Percentiles rank a stretch among this genome's conserved stretches.
Conservation (phyloP, 2,888 invertebrate species). For the Plagodis pulveraria region DNA sequence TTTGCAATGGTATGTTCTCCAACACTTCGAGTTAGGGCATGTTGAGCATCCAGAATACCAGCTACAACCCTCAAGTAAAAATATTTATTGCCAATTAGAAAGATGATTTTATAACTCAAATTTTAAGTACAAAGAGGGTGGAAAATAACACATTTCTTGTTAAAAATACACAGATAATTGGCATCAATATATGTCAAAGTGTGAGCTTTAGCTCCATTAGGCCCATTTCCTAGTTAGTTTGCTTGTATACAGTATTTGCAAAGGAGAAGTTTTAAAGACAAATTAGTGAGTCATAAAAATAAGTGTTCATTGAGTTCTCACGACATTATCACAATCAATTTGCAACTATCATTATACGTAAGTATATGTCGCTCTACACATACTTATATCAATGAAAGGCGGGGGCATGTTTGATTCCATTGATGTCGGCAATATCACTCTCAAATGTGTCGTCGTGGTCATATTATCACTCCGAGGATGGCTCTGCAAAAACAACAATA, state of each 20-base stretch:
- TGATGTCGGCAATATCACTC: slow-evolving; percentile 70
- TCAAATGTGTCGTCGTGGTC: slow-evolving; percentile 65
- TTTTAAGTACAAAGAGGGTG: too few species aligned
- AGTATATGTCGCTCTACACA: slow-evolving; percentile 38
- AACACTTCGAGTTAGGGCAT: too few species aligned
- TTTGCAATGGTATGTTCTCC: too few species aligned
- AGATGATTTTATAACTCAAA: too few species aligned
- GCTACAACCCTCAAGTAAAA: too few species aligned
- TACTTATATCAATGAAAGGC: slow-evolving; percentile 71
- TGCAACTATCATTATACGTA: slow-evolving; percentile 18
- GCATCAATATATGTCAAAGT: not conserved
- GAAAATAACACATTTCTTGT: too few species aligned
- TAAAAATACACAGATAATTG: too few species aligned
- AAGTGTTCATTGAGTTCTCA: slow-evolving; percentile 25
- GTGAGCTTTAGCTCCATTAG: not conserved
- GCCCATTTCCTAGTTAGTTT: too few species aligned
- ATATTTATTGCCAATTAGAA: too few species aligned
- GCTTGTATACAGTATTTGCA: too few species aligned
- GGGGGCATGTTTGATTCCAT: slow-evolving; percentile 66
- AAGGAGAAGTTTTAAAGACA: not conserved
- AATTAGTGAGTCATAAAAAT: slow-evolving; percentile 23
- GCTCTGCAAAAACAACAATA: slow-evolving; percentile 62
- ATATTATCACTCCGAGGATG: slow-evolving; percentile 65
- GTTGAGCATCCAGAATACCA: too few species aligned
- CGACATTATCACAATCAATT: slow-evolving; percentile 33